A percentile compares a stretch with the other conserved stretches of the same genome.
These are phyloP conservation scores for Montipora efflorescens DNA, from an alignment of 64 coral and sea anemone genomes.

Conservation along the genomic window DNA sequence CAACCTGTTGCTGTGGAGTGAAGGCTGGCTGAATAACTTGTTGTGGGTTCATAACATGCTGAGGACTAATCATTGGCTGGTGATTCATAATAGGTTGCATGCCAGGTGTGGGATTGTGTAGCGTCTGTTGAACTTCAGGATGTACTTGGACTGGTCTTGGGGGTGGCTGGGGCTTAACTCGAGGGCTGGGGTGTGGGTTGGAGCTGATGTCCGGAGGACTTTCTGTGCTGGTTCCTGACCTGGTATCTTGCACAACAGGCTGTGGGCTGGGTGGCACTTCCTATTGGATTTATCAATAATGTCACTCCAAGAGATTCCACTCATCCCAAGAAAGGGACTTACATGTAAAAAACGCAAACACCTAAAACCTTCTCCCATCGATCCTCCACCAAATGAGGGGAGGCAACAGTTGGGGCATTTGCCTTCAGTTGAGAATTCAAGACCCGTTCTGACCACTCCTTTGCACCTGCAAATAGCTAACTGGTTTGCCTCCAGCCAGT, in stretches of 20 bases:
- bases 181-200: slow-evolving; percentile 64
- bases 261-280: not conserved
- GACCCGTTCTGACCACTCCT: too few species aligned
- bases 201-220: slow-evolving; percentile 21
- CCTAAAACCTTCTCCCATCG: too few species aligned
- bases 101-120: slow-evolving; percentile 12
- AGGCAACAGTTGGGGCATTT: too few species aligned
- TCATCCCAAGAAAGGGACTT: too few species aligned
- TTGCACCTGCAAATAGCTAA: too few species aligned
- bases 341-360: too few species aligned
- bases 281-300: not conserved
- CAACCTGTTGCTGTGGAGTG: slow-evolving; percentile 77
- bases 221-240: slow-evolving; percentile 16
- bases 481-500: too few species aligned
- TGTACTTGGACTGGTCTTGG: slow-evolving; percentile 80
- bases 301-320: not conserved
- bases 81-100: slow-evolving; percentile 30
- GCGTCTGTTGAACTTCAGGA: slow-evolving; percentile 83
- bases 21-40: slow-evolving; percentile 46
- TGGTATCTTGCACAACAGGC: not conserved
- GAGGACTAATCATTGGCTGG: slow-evolving; percentile 51
- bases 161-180: slow-evolving; percentile 72
- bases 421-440: too few species aligned
- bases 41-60: slow-evolving; percentile 45
- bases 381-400: too few species aligned